Base-by-base conservation (phyloP, 2,888 invertebrate species). In the Sthenelais limicola region DNA sequence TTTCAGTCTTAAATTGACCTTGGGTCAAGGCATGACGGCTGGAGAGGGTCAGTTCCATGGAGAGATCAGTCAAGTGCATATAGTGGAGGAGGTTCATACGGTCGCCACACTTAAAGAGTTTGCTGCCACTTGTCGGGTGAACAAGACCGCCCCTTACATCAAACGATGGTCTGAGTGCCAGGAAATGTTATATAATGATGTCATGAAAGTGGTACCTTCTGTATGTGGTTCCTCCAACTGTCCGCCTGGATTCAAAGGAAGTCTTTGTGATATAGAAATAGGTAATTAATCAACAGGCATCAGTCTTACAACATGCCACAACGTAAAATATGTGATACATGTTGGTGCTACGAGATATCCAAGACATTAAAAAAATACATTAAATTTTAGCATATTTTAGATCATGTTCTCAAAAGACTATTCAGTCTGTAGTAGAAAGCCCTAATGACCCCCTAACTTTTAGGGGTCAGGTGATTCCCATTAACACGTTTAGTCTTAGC, bases 241-340 rank as follows among this genome's bases (percentile, higher is more conserved):
- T 89, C 91, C 91, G 67, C 85, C 91, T 26, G 95, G 92, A 4
- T 86, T 80, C 89, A 95, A 95, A 70, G 96, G 96, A 0, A 94
- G 94, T 87, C 95, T 95, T 89, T 97, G 97, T 74, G 76, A 79
- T 51, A 69, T 73, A 87, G 93, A 94, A n/a, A 95, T 95, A 35
- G 91, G 81, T 81, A 33, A 30, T 30, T 15, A 18, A 48, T 26
- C 9, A 12, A 12, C 15, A n/a, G n/a, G n/a, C n/a, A n/a, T n/a
- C n/a, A n/a, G n/a, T n/a, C n/a, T n/a, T n/a, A n/a, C n/a, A n/a
- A n/a, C n/a, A n/a, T n/a, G n/a, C n/a, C n/a, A n/a, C n/a, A n/a
- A n/a, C n/a, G n/a, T n/a, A n/a, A n/a, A n/a, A n/a, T n/a, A n/a
- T n/a, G n/a, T n/a, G n/a, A n/a, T n/a, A n/a, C n/a, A n/a, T n/a